These are phyloP conservation scores for Equus quagga DNA, from an alignment of 2,113 vertebrate genomes.

Conservation along the genomic window DNA sequence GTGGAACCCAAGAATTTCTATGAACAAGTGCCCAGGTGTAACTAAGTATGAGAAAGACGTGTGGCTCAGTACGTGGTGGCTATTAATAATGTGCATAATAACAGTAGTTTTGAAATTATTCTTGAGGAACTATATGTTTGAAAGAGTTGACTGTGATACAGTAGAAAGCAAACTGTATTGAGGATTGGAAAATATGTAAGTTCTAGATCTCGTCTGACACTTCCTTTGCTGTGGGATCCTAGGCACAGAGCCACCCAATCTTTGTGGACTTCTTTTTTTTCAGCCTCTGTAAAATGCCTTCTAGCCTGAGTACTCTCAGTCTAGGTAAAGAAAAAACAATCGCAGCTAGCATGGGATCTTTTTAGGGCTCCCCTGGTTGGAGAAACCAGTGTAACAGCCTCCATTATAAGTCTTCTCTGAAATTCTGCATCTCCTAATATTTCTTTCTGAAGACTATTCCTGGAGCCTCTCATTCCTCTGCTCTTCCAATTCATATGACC, in stretches of 20 bases:
- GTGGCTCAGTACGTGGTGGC: background rate
- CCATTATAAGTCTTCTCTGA: constrained; percentile 35
- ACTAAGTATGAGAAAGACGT: background rate
- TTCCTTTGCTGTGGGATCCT: background rate
- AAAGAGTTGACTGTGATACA: background rate
- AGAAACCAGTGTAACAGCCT: background rate
- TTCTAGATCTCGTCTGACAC: background rate
- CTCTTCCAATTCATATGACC: constrained; percentile 68
- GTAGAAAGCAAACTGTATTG: background rate
- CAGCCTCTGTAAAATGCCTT: background rate
- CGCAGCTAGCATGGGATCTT: background rate
- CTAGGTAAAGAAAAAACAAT: background rate
- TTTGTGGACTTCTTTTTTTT: background rate
- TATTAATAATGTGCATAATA: constrained; percentile 31
- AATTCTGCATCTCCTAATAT: constrained; percentile 46
- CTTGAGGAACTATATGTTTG: background rate
- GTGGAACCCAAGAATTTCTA: background rate
- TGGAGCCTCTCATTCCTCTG: constrained; percentile 30
- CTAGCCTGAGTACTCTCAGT: background rate
- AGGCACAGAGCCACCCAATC: background rate
- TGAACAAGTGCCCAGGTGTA: background rate
- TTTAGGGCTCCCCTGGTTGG: background rate
- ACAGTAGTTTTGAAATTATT: constrained; percentile 40
- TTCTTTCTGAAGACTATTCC: constrained; percentile 50
- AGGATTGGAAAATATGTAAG: background rate